A percentile compares a stretch with the other conserved stretches of the same genome.
These are phyloP conservation scores for Athripsodes cinereus DNA, from an alignment of 2,888 invertebrate species.

Conservation along the genomic window DNA sequence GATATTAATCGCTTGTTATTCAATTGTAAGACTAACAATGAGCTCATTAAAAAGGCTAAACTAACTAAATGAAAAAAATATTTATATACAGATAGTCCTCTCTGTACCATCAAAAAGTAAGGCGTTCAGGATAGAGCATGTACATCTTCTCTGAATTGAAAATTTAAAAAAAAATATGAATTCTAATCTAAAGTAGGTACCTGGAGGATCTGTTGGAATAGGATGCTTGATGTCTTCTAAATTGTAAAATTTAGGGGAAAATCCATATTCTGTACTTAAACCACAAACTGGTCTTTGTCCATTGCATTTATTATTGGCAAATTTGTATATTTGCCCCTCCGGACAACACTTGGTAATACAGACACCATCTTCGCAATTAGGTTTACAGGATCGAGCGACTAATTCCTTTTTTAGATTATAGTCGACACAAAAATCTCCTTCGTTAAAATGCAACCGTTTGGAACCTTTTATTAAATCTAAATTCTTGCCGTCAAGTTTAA, in stretches of 20 bases:
- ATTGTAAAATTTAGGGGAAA: slow-evolving; percentile 36
- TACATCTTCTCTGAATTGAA: no score
- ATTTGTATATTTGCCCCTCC: slow-evolving; percentile 45
- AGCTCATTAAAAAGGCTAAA: no score
- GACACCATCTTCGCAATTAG: slow-evolving; percentile 33
- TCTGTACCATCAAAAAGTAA: no score
- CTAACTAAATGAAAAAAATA: no score
- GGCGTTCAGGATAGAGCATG: no score
- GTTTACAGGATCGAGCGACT: slow-evolving; percentile 40
- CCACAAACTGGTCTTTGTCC: slow-evolving; percentile 34
- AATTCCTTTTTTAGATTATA: slow-evolving; percentile 32
- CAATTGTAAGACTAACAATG: no score
- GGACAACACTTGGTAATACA: slow-evolving; percentile 53
- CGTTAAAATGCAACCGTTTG: slow-evolving; percentile 24
- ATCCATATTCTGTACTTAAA: slow-evolving; percentile 33
- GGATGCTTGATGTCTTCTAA: slow-evolving; percentile 32
- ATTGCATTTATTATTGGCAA: slow-evolving; percentile 30
- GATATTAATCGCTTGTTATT: no score
- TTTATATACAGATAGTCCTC: no score
- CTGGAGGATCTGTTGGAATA: slow-evolving; percentile 30
- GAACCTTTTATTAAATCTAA: slow-evolving; percentile 32
- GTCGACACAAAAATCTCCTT: slow-evolving; percentile 46
- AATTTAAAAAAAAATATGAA: no score
- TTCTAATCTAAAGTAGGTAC: no score
- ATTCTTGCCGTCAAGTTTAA: slow-evolving; percentile 34